Conservation (phyloP, 2,888 invertebrate species). For the Stenotaenia linearis region DNA sequence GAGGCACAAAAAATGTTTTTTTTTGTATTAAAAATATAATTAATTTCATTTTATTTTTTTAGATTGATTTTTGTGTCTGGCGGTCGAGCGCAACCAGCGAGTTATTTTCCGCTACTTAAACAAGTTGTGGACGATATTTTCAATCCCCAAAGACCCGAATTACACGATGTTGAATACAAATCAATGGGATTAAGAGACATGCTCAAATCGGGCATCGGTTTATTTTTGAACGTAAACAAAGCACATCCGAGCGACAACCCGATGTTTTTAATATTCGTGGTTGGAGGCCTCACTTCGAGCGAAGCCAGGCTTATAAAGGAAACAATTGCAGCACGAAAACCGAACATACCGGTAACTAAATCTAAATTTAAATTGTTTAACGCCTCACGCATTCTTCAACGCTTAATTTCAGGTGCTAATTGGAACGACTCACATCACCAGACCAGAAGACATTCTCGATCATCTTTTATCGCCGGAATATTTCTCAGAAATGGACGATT, state of each 20-base stretch:
- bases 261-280: conserved; percentile 58
- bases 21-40: background rate
- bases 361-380: background rate
- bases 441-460: conserved; percentile 1
- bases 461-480: background rate
- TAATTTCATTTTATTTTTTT: background rate
- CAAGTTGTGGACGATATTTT: conserved; percentile 58
- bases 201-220: conserved; percentile 61
- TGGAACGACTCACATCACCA: background rate
- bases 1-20: too few species aligned
- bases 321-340: conserved; percentile 37
- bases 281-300: conserved; percentile 62
- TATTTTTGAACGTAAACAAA: conserved; percentile 54
- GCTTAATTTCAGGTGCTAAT: conserved; percentile 28
- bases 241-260: conserved; percentile 61
- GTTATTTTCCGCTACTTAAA: conserved; percentile 51
- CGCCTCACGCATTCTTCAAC: too few species aligned
- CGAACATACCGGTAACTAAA: conserved; percentile 37
- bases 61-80: background rate
- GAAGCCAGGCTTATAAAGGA: conserved; percentile 53
- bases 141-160: conserved; percentile 55
- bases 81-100: conserved; percentile 42
- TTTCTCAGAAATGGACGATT: background rate
- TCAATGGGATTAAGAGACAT: conserved; percentile 53
- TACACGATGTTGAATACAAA: conserved; percentile 56